Evolutionary conservation across 2,888 invertebrate genomes (phyloP).

Genomic region (Stegophylla sp.): DNA sequence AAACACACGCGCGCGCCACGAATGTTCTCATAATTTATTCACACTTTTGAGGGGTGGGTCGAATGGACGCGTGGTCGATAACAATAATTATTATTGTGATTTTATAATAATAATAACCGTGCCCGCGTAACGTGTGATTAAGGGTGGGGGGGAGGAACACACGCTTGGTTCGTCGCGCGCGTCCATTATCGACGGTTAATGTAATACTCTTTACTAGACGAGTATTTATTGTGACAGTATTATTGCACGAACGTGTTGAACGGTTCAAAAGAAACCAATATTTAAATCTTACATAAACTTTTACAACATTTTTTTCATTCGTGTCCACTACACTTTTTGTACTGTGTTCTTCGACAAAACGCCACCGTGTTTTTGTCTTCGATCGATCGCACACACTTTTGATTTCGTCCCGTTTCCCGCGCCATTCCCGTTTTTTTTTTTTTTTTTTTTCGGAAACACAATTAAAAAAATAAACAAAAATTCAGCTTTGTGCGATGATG

Average conservation of each 20-base stretch:
- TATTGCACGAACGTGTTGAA: background rate
- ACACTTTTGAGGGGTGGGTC: background rate
- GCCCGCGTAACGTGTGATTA: background rate
- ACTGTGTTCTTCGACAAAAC: too few relatives aligned
- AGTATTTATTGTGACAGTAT: slow-evolving; percentile 14
- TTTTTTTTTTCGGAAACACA: too few relatives aligned
- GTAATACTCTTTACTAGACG: slow-evolving; percentile 1
- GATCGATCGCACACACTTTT: too few relatives aligned
- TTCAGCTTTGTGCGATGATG: too few relatives aligned
- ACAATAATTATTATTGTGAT: slow-evolving; percentile 18
- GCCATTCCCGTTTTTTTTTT: too few relatives aligned
- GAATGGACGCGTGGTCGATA: slow-evolving; percentile 3
- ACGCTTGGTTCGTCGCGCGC: background rate
- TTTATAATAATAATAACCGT: slow-evolving; percentile 7
- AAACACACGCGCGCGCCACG: too few relatives aligned
- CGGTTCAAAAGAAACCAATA: slow-evolving; percentile 11
- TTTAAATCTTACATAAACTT: slow-evolving; percentile 10
- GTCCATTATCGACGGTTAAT: background rate
- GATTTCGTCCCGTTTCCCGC: too few relatives aligned
- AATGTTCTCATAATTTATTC: too few relatives aligned
- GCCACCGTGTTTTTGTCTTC: too few relatives aligned
- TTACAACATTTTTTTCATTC: background rate
- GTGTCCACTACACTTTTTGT: background rate
- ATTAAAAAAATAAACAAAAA: too few relatives aligned
- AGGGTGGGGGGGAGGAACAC: too few relatives aligned